Evolutionary conservation across 2,113 vertebrate species (phyloP).

Genomic region (Rhipidura dahli): DNA sequence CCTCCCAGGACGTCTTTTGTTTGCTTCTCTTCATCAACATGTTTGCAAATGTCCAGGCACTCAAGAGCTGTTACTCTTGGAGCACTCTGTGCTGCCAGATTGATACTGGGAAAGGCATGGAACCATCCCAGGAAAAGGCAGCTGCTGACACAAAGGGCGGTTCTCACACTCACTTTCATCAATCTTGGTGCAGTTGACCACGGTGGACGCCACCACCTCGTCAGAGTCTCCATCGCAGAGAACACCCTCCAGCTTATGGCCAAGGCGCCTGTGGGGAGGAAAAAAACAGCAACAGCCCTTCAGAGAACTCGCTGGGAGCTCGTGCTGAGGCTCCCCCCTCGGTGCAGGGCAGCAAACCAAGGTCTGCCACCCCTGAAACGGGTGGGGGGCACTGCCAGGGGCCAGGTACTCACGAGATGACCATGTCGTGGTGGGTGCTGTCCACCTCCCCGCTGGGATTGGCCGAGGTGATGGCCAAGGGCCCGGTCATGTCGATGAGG

Average conservation of each 20-base stretch:
- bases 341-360: accelerated
- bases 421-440: constrained; percentile 89
- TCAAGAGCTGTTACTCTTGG: not conserved
- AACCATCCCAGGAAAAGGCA: not conserved
- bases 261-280: constrained; percentile 75
- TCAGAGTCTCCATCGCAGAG: constrained; percentile 87
- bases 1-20: constrained; percentile 8
- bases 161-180: constrained; percentile 76
- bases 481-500: constrained; percentile 84
- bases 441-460: constrained; percentile 88
- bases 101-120: not conserved
- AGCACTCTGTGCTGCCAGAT: not conserved
- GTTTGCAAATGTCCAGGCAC: not conserved
- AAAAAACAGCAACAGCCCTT: not conserved
- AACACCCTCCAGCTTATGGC: constrained; percentile 85
- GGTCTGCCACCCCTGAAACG: accelerated
- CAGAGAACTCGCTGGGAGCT: accelerated
- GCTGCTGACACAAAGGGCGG: not conserved
- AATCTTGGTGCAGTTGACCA: constrained; percentile 85
- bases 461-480: constrained; percentile 86
- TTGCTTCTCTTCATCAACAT: constrained; percentile 10
- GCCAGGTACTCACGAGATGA: constrained; percentile 76
- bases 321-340: not conserved
- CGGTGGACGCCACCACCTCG: constrained; percentile 84
- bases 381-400: not conserved